These are phyloP conservation scores for Gymnoscelis rufifasciata DNA, from an alignment of 2,888 invertebrate genomes.

Conservation along the genomic window DNA sequence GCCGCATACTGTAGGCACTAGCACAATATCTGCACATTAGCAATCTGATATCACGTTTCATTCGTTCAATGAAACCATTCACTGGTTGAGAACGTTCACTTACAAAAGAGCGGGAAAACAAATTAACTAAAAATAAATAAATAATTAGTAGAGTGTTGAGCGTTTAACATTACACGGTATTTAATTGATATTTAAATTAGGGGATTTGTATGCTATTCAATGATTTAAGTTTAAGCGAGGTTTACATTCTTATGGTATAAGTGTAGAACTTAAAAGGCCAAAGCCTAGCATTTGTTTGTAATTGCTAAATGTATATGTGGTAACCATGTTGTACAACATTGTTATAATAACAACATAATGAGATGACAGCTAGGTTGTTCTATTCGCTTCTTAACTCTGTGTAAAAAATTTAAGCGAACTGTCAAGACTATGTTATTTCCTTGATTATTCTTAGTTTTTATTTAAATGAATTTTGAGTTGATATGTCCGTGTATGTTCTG, in stretches of 20 bases:
- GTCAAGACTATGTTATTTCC: too few species aligned
- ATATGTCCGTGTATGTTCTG: too few species aligned
- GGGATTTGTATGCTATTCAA: slow-evolving; percentile 27
- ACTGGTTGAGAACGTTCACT: slow-evolving; percentile 28
- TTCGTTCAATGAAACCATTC: slow-evolving; percentile 23
- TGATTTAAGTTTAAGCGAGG: slow-evolving; percentile 25
- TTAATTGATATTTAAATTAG: slow-evolving; percentile 53
- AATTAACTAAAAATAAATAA: slow-evolving; percentile 55
- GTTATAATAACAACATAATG: too few species aligned
- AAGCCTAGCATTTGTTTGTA: too few species aligned
- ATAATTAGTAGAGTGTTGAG: slow-evolving; percentile 72
- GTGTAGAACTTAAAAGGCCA: slow-evolving; percentile 6
- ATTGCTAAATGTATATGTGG: too few species aligned
- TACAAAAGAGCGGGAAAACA: slow-evolving; percentile 38
- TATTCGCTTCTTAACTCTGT: too few species aligned
- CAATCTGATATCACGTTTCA: slow-evolving; percentile 38
- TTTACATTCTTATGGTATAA: too few species aligned
- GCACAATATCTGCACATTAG: slow-evolving; percentile 49
- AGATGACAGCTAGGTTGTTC: too few species aligned
- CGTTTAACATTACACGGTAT: slow-evolving; percentile 52
- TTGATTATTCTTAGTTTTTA: too few species aligned
- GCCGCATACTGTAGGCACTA: slow-evolving; percentile 14
- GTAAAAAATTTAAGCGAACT: too few species aligned
- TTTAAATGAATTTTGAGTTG: too few species aligned
- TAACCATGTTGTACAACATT: too few species aligned